Conservation (phyloP, 1,140 invertebrate species). For the Macrostomum lignano region DNA sequence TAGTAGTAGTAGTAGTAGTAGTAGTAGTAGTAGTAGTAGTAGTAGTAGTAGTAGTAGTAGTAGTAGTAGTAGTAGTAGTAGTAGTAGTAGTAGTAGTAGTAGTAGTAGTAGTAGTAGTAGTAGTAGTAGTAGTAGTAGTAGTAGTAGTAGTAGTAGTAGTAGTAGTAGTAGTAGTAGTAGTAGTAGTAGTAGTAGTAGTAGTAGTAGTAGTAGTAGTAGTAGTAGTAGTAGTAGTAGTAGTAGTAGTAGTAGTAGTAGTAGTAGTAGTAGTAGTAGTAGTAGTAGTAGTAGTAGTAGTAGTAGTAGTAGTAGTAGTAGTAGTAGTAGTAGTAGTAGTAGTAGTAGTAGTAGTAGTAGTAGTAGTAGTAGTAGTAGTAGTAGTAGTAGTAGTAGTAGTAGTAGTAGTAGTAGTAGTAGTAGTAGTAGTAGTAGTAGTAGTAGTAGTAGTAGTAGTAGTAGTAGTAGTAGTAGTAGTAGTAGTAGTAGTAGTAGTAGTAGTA, state of each 20-base stretch:
- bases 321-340: conserved; percentile 8
- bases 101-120: conserved; percentile 7
- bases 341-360: conserved; percentile 8
- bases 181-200: conserved; percentile 9
- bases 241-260: conserved; percentile 8
- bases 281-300: conserved; percentile 7
- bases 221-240: conserved; percentile 8
- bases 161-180: conserved; percentile 10
- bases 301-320: conserved; percentile 9
- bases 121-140: conserved; percentile 10
- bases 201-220: conserved; percentile 8
- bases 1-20: too few relatives aligned
- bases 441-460: too few relatives aligned
- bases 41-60: too few relatives aligned
- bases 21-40: too few relatives aligned
- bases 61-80: conserved; percentile 9
- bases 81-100: conserved; percentile 9
- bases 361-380: conserved; percentile 10
- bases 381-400: conserved; percentile 10
- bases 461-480: too few relatives aligned
- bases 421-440: conserved; percentile 9
- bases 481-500: too few relatives aligned
- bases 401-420: conserved; percentile 10
- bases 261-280: conserved; percentile 9
- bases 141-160: conserved; percentile 10